Evolutionary conservation across 2,113 vertebrate genomes (phyloP), one percentile per base, ranked within the genome.

Genomic region (Halcyon malimbica): DNA sequence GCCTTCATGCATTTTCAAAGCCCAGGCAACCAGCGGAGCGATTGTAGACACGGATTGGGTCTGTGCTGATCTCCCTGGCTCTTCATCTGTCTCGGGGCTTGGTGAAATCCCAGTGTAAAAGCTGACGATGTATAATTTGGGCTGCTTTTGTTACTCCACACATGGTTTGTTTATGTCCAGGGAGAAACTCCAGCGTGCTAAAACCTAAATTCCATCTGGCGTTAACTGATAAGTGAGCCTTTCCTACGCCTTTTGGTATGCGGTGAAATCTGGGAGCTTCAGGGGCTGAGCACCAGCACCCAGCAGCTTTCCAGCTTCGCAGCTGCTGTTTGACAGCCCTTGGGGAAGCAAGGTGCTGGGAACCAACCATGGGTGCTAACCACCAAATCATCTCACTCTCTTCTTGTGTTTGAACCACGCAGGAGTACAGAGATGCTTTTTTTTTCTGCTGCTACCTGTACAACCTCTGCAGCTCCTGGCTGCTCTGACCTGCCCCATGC

Each of bases 331-430:
- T 17, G 79, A 35, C 0, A 4, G 10, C 24, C 25, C 1, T 0
- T 0, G 7, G 24, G 26, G 44, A 67, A 53, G 25, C 41, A 11
- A 39, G 67, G 25, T 46, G 71, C 79, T 73, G 33, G 13, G 39
- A 10, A 50, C 46, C 48, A 20, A 1, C 67, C 9, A 3, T 2
- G 21, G 54, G 12, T 25, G 67, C 54, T 13, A 7, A 41, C 28
- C 4, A 6, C 48, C 48, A 8, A 31, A 54, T 19, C 12, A 2
- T 33, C 0, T 1, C 12, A 0, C 11, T 21, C n/a, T 79, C 12
- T 31, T 31, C 65, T 74, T 25, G 31, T 6, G 39, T 44, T 80
- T 62, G 33, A 13, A 18, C 42, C 9, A 0, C 4, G 24, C 31
- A 8, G 44, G 41, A 19, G 12, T 11, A 5, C 1, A 4, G 50